Conservation (phyloP, 2,888 invertebrate genomes). For the Archips xylosteana region DNA sequence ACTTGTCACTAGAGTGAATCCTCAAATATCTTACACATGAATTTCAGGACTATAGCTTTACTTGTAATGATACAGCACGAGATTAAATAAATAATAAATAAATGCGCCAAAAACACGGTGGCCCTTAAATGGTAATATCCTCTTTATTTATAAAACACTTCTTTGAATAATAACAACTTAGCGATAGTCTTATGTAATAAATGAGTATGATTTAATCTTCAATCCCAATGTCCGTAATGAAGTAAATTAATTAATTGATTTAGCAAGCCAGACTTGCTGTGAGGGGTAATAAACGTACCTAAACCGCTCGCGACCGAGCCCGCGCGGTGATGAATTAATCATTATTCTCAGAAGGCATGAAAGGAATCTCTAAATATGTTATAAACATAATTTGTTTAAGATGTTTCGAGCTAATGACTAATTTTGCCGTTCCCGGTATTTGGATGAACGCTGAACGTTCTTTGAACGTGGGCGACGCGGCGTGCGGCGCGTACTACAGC, state of each 20-base stretch:
- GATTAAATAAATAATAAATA: no score
- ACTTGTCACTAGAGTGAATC: no score
- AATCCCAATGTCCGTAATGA: neutral
- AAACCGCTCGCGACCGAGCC: neutral
- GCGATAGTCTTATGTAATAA: neutral
- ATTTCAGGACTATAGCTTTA: no score
- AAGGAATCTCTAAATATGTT: constrained; percentile 40
- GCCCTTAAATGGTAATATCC: no score
- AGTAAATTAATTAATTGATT: constrained; percentile 20
- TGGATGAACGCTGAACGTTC: constrained; percentile 26
- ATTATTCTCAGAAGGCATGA: constrained; percentile 47
- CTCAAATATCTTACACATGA: no score
- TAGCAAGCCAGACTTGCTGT: constrained; percentile 21
- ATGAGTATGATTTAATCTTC: neutral
- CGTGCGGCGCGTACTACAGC: constrained; percentile 16
- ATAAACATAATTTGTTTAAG: constrained; percentile 49
- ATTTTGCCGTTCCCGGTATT: constrained; percentile 47
- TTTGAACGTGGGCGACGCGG: constrained; percentile 27
- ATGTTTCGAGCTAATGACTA: constrained; percentile 53
- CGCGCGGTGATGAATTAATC: constrained; percentile 50
- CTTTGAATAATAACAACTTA: neutral
- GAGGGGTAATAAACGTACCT: constrained; percentile 19
- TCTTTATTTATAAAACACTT: neutral
- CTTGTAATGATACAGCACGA: no score
- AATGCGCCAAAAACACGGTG: no score